phyloP scores from a whole-genome alignment of 2,888 invertebrate genomes.

The Amorpha juglandis region DNA sequence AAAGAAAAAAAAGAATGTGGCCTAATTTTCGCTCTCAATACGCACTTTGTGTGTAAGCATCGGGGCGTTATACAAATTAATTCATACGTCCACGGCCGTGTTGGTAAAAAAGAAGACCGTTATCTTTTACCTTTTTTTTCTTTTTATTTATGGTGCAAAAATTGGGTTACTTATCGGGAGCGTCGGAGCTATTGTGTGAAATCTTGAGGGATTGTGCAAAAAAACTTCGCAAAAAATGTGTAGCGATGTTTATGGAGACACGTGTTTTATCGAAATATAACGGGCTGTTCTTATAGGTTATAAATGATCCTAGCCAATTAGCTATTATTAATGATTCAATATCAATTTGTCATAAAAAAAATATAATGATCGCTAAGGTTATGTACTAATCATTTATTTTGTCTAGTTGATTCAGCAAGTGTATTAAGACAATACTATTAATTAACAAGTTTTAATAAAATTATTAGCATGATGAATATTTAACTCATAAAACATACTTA shows the following conservation, averaged over 20 bases:
- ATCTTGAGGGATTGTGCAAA: conserved; percentile 54
- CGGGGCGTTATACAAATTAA: conserved; percentile 81
- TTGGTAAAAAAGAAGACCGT: conserved; percentile 69
- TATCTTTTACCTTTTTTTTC: conserved; percentile 71
- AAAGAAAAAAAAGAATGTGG: conserved; percentile 68
- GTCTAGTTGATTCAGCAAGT: background rate
- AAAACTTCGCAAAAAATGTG: conserved; percentile 48
- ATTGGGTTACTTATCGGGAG: conserved; percentile 84
- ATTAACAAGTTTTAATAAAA: no score
- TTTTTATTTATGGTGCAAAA: conserved; percentile 81
- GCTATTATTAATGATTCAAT: conserved; percentile 61
- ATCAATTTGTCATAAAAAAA: conserved; percentile 24
- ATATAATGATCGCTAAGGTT: no score
- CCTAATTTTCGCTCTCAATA: conserved; percentile 82
- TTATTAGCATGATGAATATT: no score
- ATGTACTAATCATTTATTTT: background rate
- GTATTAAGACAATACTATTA: no score
- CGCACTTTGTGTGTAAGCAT: conserved; percentile 78
- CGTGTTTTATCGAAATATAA: conserved; percentile 48
- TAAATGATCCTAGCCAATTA: conserved; percentile 61
- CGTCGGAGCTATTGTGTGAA: conserved; percentile 64
- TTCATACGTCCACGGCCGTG: conserved; percentile 60
- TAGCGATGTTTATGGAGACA: conserved; percentile 41
- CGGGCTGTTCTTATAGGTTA: conserved; percentile 56
- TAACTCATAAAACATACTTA: no score